Base-by-base conservation (phyloP, 2,113 vertebrate species). In the Scatophagus argus region DNA sequence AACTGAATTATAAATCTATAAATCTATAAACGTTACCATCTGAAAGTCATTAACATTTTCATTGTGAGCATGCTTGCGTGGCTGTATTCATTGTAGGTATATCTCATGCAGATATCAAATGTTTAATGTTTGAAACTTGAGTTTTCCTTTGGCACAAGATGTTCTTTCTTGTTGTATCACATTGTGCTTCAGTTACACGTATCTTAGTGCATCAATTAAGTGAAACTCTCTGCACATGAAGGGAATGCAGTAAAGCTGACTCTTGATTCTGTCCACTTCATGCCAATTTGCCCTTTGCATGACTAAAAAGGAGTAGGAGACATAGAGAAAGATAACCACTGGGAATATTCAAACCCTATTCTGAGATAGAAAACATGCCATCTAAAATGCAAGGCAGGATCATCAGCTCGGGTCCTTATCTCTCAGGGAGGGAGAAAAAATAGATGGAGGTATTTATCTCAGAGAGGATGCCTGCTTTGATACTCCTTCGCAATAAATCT, bases 401-500 rank as follows among this genome's bases (percentile, higher is more conserved):
- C 66, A 74, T 79, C 77, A 67, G 65, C 25, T 55, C 31, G 34
- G 49, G 16, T 70, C 46, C 70, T 87, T 86, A 92, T 90, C 87
- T 83, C 63, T 36, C 60, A 14, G 13, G 55, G 29, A 31, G 23
- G 34, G 21, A 44, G 43, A 62, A 66, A 43, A 56, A 83, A 79
- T 39, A 75, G 74, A 76, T 70, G 44, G 77, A 74, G 79, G 81
- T 88, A 77, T 90, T 89, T 92, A 89, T 89, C 79, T 84, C 52
- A 67, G 69, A 82, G 74, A 82, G 79, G 74, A 77, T 79, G 32
- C 47, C 41, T 74, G 78, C 88, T 91, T 91, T 88, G 86, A 90
- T 88, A 76, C 59, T 63, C 70, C 82, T 88, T 77, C 73, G 58
- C 78, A 74, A 86, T 83, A 92, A 87, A 90, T 91, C 85, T 79